Evolutionary conservation across 2,888 invertebrate genomes (phyloP).

Genomic region (Corythucha ciliata): DNA sequence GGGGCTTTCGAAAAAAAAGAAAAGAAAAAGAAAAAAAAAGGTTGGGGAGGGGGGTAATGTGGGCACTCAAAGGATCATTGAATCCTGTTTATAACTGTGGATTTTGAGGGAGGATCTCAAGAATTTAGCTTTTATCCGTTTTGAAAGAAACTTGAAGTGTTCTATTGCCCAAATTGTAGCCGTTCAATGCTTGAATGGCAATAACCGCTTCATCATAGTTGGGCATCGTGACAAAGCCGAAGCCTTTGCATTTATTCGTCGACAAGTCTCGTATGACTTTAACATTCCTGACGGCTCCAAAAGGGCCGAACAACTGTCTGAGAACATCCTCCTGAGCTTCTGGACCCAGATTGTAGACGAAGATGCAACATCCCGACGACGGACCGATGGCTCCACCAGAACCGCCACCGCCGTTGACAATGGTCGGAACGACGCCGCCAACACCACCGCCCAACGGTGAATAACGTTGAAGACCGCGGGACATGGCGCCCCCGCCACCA

Average conservation of each 20-base stretch:
- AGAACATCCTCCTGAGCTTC: slow-evolving; percentile 85
- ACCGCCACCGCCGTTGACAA: slow-evolving; percentile 66
- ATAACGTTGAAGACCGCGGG: slow-evolving; percentile 77
- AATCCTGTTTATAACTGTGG: too few relatives aligned
- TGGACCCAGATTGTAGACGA: slow-evolving; percentile 84
- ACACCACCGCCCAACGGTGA: slow-evolving; percentile 75
- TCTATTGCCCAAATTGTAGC: slow-evolving; percentile 88
- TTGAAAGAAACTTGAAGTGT: slow-evolving; percentile 97
- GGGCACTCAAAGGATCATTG: too few relatives aligned
- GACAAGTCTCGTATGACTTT: slow-evolving; percentile 92
- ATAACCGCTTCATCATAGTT: slow-evolving; percentile 95
- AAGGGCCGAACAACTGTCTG: slow-evolving; percentile 94
- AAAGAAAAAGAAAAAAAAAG: too few relatives aligned
- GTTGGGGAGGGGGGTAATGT: too few relatives aligned
- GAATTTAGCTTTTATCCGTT: slow-evolving; percentile 84
- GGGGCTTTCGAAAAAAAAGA: too few relatives aligned
- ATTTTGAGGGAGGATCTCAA: too few relatives aligned
- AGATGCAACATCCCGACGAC: slow-evolving; percentile 86
- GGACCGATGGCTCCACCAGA: slow-evolving; percentile 50
- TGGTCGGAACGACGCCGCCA: slow-evolving; percentile 72
- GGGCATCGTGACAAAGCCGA: slow-evolving; percentile 97
- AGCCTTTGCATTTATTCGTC: slow-evolving; percentile 96
- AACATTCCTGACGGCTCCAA: slow-evolving; percentile 93
- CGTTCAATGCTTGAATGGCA: slow-evolving; percentile 92
- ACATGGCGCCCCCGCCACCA: too few relatives aligned